Conservation (phyloP, 2,797 vertebrate genomes). For the Muraenolepis orangiensis region DNA sequence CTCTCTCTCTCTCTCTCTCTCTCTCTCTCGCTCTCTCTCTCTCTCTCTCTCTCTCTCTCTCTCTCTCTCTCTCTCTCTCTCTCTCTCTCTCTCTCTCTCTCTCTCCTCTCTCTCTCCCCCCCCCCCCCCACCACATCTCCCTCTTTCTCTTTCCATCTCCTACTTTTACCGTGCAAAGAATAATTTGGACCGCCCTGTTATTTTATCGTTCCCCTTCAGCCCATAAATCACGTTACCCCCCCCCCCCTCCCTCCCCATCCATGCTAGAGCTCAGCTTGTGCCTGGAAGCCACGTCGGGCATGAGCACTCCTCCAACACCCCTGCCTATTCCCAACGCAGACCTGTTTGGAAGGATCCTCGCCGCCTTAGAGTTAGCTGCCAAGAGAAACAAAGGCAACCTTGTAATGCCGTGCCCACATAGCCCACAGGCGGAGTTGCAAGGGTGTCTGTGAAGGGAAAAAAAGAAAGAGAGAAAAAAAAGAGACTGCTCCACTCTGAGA, state of each 20-base stretch:
- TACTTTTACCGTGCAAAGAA: slow-evolving; percentile 59
- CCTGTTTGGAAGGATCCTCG: slow-evolving; percentile 52
- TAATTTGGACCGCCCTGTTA: slow-evolving; percentile 37
- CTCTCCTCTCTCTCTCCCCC: slow-evolving; percentile 20
- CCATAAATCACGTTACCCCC: slow-evolving; percentile 68
- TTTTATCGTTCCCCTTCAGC: slow-evolving; percentile 54
- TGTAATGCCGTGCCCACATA: slow-evolving; percentile 59
- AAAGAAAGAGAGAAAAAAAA: not conserved
- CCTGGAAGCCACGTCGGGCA: slow-evolving; percentile 63
- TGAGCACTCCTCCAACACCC: slow-evolving; percentile 60
- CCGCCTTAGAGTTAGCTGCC: slow-evolving; percentile 41
- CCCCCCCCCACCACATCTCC: too few species aligned
- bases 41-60: not conserved
- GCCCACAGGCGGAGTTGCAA: slow-evolving; percentile 56
- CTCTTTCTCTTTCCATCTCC: slow-evolving; percentile 44
- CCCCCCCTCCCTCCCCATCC: slow-evolving; percentile 27
- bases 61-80: not conserved
- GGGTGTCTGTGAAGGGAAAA: not conserved
- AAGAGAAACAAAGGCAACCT: slow-evolving; percentile 68
- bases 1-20: slow-evolving; percentile 34
- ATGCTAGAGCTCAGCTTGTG: slow-evolving; percentile 42
- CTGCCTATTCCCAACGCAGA: slow-evolving; percentile 55
- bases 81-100: not conserved
- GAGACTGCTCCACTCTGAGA: slow-evolving; percentile 42
- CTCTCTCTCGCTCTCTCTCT: slow-evolving; percentile 10